Evolutionary conservation across 2,888 invertebrate species (phyloP), one percentile per base, ranked within the genome.

Genomic region (Cheilosia impressa): DNA sequence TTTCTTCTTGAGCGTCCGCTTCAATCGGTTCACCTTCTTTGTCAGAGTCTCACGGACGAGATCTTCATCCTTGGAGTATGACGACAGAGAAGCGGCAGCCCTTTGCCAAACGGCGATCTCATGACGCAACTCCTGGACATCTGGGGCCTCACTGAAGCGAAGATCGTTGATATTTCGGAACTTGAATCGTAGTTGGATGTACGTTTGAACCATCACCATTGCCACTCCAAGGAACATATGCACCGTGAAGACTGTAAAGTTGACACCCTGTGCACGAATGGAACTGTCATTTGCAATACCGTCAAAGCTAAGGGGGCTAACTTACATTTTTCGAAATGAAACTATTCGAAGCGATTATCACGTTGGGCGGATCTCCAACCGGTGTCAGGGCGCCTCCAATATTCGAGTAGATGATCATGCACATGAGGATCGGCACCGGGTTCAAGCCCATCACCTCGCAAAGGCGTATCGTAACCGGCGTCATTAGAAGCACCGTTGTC

Each of bases 361-460:
- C 93, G 88, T 92, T 92, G 89, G 98, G 98, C 0, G 98, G 98
- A 91, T 98, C 98, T 0, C 98, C 98, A 0, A 98, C 96, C 0
- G 98, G 98, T 0, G 98, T 98, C 22, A 97, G 94, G 0, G 97
- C 96, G 0, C 98, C 98, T 0, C 98, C 98, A 71, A 98, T 96
- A 89, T 98, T 98, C 19, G 97, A 97, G 91, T 96, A 98, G 89
- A 98, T 95, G 58, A 98, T 95, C 94, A 97, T 96, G 0, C 96
- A 95, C 93, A 97, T 97, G 69, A 98, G 92, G 60, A 98, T 95
- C 2, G 97, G 97, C 0, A 96, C 96, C 0, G 98, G 98, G 91
- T 98, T 97, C 65, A 98, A 91, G 87, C 96, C 95, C 94, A 97
- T 96, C 52, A 97, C 97, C 92, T 98, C 98, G 90, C 98, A 98